Conservation (phyloP, 2,797 vertebrate species). For the Huso huso region DNA sequence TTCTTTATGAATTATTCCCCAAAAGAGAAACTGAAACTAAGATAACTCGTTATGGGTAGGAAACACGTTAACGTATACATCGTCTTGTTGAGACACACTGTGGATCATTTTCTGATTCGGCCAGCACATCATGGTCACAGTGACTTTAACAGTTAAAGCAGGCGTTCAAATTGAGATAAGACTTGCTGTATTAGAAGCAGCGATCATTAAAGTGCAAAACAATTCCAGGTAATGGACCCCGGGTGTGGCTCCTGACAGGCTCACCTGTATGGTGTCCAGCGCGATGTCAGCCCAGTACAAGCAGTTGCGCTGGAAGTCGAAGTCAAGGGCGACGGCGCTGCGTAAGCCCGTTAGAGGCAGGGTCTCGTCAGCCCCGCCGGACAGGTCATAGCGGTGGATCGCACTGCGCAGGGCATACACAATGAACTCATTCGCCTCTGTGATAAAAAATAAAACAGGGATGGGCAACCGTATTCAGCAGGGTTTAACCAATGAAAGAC, state of each 20-base stretch:
- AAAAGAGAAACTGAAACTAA: no score
- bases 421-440: conserved; percentile 97
- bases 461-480: no score
- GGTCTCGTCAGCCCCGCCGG: conserved; percentile 76
- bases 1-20: no score
- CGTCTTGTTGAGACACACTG: no score
- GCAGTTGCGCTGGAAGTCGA: conserved; percentile 90
- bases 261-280: conserved; percentile 87
- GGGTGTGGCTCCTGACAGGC: not conserved
- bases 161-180: not conserved
- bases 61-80: no score
- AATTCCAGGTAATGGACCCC: not conserved
- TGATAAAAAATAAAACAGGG: not conserved
- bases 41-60: no score
- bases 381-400: conserved; percentile 88
- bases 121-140: no score
- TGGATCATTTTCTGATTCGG: no score
- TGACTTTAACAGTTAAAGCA: no score
- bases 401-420: conserved; percentile 84
- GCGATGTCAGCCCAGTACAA: conserved; percentile 97
- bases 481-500: no score
- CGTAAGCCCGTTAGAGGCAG: conserved; percentile 78
- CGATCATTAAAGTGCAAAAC: not conserved
- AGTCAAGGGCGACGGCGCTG: conserved; percentile 87
- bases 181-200: not conserved